Base-by-base conservation (phyloP, 2,797 vertebrate genomes). In the Muscicapa comitata region DNA sequence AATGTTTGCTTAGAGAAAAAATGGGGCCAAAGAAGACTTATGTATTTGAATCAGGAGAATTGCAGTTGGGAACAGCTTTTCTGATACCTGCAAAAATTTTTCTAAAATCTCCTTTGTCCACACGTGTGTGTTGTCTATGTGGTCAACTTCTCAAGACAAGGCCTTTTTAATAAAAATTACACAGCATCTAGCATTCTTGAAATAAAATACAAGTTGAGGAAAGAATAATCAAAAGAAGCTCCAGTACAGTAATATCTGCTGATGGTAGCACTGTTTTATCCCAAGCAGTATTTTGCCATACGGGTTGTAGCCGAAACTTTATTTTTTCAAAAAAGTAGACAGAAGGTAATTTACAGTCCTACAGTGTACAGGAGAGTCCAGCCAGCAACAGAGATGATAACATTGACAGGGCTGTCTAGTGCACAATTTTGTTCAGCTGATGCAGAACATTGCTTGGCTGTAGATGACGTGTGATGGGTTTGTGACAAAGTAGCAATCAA, bases 401-500 rank as follows among this genome's bases (percentile, higher is more conserved):
- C 0, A 0, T 14, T 58, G 55, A 62, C 24, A n/a, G 35, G 12
- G 42, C 51, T 58, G n/a, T n/a, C 6, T 71, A 79, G 55, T 67
- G 43, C 77, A 76, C 38, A 85, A 3, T 84, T 96, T 85, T 75
- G 48, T 95, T 97, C 65, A 66, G 63, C 71, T 77, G 68, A 65
- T 86, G 84, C 88, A 86, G 87, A 86, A 91, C 55, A 61, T 45
- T 20, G 23, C 51, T 94, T 95, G 92, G 82, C 92, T 90, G 45
- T 63, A 81, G 68, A 74, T 72, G 48, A 88, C 90, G 35, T 81
- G 76, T 5, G 7, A 63, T 87, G 82, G 58, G 72, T 87, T 82
- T 88, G 83, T 90, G 93, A 93, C 86, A 96, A 97, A 95, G 76
- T 85, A 95, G 65, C 87, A 97, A 97, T 97, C 95, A 92, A 87